Evolutionary conservation across 2,113 vertebrate species (phyloP), one percentile per base, ranked within the genome.

Genomic region (Podilymbus podiceps): DNA sequence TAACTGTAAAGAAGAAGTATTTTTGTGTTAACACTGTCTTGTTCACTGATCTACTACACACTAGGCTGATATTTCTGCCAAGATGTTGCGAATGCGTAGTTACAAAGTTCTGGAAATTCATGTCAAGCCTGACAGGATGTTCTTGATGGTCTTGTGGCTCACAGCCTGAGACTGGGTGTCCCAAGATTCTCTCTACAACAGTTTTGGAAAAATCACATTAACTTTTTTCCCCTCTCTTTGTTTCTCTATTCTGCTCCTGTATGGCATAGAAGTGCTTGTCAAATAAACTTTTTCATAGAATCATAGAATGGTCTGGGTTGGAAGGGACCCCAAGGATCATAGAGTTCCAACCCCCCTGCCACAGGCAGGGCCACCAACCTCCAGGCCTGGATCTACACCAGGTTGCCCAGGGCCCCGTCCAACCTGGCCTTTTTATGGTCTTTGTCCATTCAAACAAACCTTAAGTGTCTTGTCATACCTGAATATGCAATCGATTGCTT

Each of bases 191-290:
- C 3, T 81, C 53, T 28, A 7, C 53, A 67, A 9, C 19, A 46
- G 38, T 67, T 69, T 22, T 53, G 52, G 25, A 82, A 88, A 86
- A 79, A 75, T n/a, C 15, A 33, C 6, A 5, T 44, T 3, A 66
- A 10, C 1, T 3, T 35, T 35, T 68, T 84, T 49, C 2, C 3
- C 5, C 11, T 40, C 7, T 52, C 16, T 42, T 1, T 80, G 0
- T 81, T 67, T 74, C 24, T 74, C 28, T 44, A 0, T 73, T 88
- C 30, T 74, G 12, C 9, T 74, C 15, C 14, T 69, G 3, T 55
- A 40, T 58, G 33, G 22, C 25, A 17, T 24, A 52, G 35, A 85
- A 93, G 47, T 83, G 20, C 23, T 82, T 62, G 47, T 62, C 25
- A 67, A 40, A 17, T 58, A 53, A 83, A 75, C 38, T 20, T 86